Base-by-base conservation (phyloP, 2,797 vertebrate genomes). In the Tarsius wallacei region DNA sequence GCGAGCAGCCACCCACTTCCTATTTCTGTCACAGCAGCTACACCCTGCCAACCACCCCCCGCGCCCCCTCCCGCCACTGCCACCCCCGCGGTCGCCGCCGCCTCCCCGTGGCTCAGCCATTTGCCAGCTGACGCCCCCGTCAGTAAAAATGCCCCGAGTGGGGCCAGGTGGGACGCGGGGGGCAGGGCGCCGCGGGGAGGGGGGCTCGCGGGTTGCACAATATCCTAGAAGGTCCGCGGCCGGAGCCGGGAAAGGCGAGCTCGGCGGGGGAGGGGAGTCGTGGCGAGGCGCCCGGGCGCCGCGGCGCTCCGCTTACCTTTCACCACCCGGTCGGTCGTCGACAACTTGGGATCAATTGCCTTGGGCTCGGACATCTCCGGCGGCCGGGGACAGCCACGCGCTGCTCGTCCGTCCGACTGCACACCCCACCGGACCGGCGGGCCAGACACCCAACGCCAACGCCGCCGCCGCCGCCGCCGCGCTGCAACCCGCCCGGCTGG, bases 311-410 rank as follows among this genome's bases (percentile, higher is more conserved):
- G 99, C 99, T 99, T 99, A 99, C 99, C 99, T 99, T 99, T 99
- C 98, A 99, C 99, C 98, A 99, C 99, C 99, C 99, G 99, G 99
- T 99, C 99, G 99, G 99, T 99, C 99, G 99, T 99, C 98, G 99
- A 99, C 98, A 99, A 99, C 99, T 99, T 99, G 98, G 99, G 99
- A 86, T 99, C 99, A 98, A 99, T 99, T 98, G 99, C 99, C 99
- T 99, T 99, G 99, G 99, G 99, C 99, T 99, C 99, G 99, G 99
- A 99, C 99, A 99, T 99, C 99, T 99, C 99, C 99, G 99, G 99
- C 99, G 98, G 98, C 97, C 98, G 96, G 96, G 80, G 70, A 92
- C 95, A 98, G 97, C 98, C 97, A 97, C 93, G 96, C 97, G 98
- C 98, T 97, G 97, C 70, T 88, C 66, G 95, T 97, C 95, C 88